These are phyloP conservation scores for Calypte anna DNA, from an alignment of 2,113 vertebrate genomes.

Conservation along the genomic window DNA sequence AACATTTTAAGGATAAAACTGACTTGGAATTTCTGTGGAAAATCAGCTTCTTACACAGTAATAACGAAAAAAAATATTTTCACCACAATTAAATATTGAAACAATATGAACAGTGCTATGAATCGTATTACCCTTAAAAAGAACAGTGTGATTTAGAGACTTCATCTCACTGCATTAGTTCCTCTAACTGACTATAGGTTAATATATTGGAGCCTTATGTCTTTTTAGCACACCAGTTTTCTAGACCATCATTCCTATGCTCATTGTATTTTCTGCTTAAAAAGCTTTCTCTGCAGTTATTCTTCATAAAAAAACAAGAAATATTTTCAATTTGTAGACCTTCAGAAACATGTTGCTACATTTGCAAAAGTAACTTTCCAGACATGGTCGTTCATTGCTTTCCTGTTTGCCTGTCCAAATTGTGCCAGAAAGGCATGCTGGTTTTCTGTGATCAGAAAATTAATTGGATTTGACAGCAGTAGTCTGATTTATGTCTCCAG, in stretches of 20 bases:
- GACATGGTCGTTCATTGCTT: background rate
- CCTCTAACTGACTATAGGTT: background rate
- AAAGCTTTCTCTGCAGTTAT: background rate
- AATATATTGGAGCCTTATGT: background rate
- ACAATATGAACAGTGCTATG: background rate
- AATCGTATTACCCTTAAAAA: background rate
- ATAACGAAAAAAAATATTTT: background rate
- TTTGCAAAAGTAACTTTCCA: background rate
- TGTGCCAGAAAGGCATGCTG: background rate
- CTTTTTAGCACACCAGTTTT: background rate
- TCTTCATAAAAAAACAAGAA: background rate
- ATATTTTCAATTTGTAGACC: background rate
- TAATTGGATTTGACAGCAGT: background rate
- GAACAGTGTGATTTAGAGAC: background rate
- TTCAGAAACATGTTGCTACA: background rate
- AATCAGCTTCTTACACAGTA: background rate
- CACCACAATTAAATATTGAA: background rate
- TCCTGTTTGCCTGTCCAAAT: background rate
- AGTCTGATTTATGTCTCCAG: conserved; percentile 11
- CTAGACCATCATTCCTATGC: background rate
- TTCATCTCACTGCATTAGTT: background rate
- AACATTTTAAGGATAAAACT: background rate
- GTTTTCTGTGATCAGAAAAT: conserved; percentile 1
- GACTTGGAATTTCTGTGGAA: background rate
- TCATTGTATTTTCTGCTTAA: background rate